A percentile compares a stretch with the other conserved stretches of the same genome.
Conservation (phyloP, 2,888 invertebrate species). For the Rhingia campestris region DNA sequence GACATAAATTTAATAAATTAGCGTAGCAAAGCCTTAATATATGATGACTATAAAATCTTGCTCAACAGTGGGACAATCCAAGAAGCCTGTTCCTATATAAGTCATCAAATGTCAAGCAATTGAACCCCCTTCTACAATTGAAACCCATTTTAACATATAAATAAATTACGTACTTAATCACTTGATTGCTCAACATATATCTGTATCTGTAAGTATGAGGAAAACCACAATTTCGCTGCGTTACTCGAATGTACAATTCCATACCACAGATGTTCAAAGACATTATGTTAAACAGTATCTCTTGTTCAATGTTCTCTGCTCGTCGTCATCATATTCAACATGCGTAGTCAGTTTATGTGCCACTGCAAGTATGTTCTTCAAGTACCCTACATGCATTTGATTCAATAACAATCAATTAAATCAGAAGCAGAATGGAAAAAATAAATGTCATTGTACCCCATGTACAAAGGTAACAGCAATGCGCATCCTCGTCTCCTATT, state of each 20-base stretch:
- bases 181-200: constrained; percentile 63
- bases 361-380: constrained; percentile 2
- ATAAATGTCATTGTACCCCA: constrained; percentile 58
- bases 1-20: neutral
- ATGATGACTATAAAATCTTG: no score
- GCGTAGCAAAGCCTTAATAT: no score
- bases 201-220: neutral
- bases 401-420: constrained; percentile 71
- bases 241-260: constrained; percentile 1
- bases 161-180: constrained; percentile 57
- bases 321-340: constrained; percentile 25
- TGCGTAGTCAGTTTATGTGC: constrained; percentile 14
- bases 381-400: constrained; percentile 50
- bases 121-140: constrained; percentile 28
- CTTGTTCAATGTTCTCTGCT: constrained; percentile 31
- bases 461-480: constrained; percentile 61
- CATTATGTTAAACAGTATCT: constrained; percentile 60
- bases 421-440: constrained; percentile 48
- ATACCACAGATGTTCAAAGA: constrained; percentile 54
- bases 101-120: constrained; percentile 20
- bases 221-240: constrained; percentile 42
- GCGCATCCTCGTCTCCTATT: constrained; percentile 13
- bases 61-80: neutral
- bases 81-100: neutral
- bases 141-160: constrained; percentile 45